A percentile compares a stretch with the other conserved stretches of the same genome.
Conservation (phyloP, 2,888 invertebrate genomes). For the Chloroclysta siterata region DNA sequence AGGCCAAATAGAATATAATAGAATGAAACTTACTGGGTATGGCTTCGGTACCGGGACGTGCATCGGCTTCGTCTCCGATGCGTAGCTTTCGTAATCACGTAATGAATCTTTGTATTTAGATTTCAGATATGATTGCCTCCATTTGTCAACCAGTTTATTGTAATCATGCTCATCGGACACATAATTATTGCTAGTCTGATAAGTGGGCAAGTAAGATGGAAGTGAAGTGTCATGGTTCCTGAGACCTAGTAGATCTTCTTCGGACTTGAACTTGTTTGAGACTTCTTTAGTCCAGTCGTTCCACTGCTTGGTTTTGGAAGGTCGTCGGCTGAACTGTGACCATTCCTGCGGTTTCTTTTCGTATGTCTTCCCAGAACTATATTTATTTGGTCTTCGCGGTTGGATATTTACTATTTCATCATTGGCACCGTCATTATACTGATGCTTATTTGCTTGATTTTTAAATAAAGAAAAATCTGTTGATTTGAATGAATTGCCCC, state of each 20-base stretch:
- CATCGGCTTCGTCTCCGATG: slow-evolving; percentile 67
- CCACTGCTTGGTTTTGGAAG: slow-evolving; percentile 58
- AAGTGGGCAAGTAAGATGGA: slow-evolving; percentile 67
- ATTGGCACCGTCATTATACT: slow-evolving; percentile 53
- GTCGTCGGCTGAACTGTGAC: slow-evolving; percentile 55
- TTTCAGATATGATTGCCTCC: slow-evolving; percentile 75
- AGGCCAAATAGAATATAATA: slow-evolving; percentile 38
- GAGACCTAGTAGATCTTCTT: slow-evolving; percentile 76
- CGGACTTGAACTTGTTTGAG: slow-evolving; percentile 62
- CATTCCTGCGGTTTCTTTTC: slow-evolving; percentile 61
- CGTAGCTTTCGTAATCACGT: slow-evolving; percentile 68
- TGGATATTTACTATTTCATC: slow-evolving; percentile 69
- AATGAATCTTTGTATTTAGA: slow-evolving; percentile 70
- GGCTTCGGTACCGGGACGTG: slow-evolving; percentile 75
- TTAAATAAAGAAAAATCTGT: slow-evolving; percentile 61
- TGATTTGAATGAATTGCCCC: slow-evolving; percentile 69
- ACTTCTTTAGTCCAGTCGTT: slow-evolving; percentile 69
- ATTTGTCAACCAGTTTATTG: slow-evolving; percentile 72
- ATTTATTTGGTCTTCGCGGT: slow-evolving; percentile 65
- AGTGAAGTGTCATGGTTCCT: slow-evolving; percentile 75
- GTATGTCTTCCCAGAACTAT: slow-evolving; percentile 53
- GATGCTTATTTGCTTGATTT: slow-evolving; percentile 57
- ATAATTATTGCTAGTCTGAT: slow-evolving; percentile 54
- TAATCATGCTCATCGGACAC: slow-evolving; percentile 65
- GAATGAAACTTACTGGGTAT: slow-evolving; percentile 69